Percentiles rank a stretch among this genome's conserved stretches.
Evolutionary conservation across 2,113 vertebrate genomes (phyloP).

Genomic region (Coracopsis vasa): DNA sequence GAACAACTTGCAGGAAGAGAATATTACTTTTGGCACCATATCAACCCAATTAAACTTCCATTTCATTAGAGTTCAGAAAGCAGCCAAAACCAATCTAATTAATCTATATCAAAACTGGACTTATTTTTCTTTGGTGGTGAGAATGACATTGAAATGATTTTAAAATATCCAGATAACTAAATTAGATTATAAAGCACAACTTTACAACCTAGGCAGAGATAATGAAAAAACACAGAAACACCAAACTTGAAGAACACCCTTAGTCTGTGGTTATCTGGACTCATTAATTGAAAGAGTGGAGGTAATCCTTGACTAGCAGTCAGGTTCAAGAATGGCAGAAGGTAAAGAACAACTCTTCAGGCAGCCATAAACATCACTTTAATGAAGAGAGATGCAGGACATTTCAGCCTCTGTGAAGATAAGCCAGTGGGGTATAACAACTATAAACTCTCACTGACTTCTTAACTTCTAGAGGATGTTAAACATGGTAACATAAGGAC

Average conservation of each 20-base stretch:
- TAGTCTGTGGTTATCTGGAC: neutral
- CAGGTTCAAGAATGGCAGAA: neutral
- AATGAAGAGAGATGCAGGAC: neutral
- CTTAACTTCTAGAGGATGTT: neutral
- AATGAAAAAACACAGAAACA: neutral
- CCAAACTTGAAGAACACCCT: neutral
- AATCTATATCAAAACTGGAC: conserved; percentile 45
- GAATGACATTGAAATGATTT: conserved; percentile 27
- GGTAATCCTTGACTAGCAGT: neutral
- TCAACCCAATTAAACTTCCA: conserved; percentile 54
- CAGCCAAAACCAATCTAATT: conserved; percentile 53
- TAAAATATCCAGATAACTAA: conserved; percentile 36
- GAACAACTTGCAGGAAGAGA: conserved; percentile 42
- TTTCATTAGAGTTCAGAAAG: conserved; percentile 46
- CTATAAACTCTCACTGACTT: neutral
- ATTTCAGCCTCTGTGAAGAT: neutral
- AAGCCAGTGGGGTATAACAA: neutral
- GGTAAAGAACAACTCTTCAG: neutral
- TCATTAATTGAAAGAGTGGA: neutral
- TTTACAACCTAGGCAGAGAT: neutral
- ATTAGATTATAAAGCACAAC: neutral
- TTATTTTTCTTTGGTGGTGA: neutral
- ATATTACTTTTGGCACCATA: conserved; percentile 47
- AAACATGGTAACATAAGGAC: accelerated
- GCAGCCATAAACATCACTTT: neutral